Percentiles rank a stretch among this genome's conserved stretches.
Evolutionary conservation across 2,797 vertebrate genomes (phyloP).

Genomic region (Otus scops): DNA sequence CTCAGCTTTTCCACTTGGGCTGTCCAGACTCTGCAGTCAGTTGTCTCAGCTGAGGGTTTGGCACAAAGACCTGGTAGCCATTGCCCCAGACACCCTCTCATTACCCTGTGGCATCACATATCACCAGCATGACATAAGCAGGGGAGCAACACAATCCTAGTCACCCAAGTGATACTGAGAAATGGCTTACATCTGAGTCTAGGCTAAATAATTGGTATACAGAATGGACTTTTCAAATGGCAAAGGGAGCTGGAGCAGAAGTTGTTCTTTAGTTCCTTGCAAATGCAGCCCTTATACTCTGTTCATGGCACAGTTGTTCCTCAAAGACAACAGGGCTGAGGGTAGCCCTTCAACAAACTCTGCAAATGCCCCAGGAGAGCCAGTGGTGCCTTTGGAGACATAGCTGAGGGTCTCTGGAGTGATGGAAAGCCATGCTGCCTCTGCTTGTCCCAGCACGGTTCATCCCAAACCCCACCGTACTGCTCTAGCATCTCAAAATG

Average conservation of each 20-base stretch:
- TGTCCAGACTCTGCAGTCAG: not conserved
- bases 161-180: not conserved
- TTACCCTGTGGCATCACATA: not conserved
- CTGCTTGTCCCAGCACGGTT: not conserved
- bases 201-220: not conserved
- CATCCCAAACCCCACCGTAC: not conserved
- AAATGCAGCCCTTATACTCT: not conserved
- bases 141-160: not conserved
- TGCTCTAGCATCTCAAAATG: not conserved
- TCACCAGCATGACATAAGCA: not conserved
- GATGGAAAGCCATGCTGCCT: not conserved
- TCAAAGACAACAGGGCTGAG: not conserved
- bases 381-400: not conserved
- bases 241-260: not conserved
- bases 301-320: not conserved
- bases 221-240: not conserved
- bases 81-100: not conserved
- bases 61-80: not conserved
- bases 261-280: not conserved
- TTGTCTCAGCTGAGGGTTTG: not conserved
- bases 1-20: not conserved
- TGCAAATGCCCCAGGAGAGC: not conserved
- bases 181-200: not conserved
- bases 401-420: not conserved
- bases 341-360: not conserved